These are phyloP conservation scores for Pseudorhombus dupliciocellatus DNA, from an alignment of 2,113 vertebrate genomes.

Conservation along the genomic window DNA sequence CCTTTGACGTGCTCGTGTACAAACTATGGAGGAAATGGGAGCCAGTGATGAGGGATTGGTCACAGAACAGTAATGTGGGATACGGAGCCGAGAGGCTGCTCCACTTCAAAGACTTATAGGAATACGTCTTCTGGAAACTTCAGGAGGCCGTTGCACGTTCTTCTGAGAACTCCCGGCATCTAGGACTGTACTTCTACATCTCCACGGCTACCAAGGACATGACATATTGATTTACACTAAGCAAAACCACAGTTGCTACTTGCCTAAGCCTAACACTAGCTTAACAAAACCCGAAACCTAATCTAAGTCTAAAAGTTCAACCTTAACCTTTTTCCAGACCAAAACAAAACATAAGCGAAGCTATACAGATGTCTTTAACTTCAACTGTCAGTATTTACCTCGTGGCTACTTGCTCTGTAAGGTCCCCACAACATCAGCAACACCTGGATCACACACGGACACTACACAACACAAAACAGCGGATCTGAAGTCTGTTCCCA, in stretches of 20 bases:
- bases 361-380: not conserved
- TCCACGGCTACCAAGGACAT: not conserved
- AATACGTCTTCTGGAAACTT: conserved; percentile 6
- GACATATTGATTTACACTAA: not conserved
- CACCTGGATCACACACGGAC: not conserved
- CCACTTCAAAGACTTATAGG: conserved; percentile 28
- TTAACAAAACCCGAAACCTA: too few relatives aligned
- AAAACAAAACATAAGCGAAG: not conserved
- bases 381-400: too few relatives aligned
- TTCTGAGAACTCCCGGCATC: conserved; percentile 7
- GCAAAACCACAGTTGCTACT: too few relatives aligned
- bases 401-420: too few relatives aligned
- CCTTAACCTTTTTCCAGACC: not conserved
- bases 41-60: not conserved
- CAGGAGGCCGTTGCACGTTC: conserved; percentile 8
- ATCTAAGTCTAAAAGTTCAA: too few relatives aligned
- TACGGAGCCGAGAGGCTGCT: conserved; percentile 6
- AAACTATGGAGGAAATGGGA: conserved; percentile 15
- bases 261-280: too few relatives aligned
- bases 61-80: conserved; percentile 2
- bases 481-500: conserved; percentile 87
- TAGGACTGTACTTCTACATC: conserved; percentile 20
- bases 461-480: not conserved
- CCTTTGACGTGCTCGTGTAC: conserved; percentile 41
- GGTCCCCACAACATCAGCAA: not conserved